These are phyloP conservation scores for Ptychodera flava DNA, from an alignment of 35 echinoderm and acorn worm genomes.

Conservation along the genomic window DNA sequence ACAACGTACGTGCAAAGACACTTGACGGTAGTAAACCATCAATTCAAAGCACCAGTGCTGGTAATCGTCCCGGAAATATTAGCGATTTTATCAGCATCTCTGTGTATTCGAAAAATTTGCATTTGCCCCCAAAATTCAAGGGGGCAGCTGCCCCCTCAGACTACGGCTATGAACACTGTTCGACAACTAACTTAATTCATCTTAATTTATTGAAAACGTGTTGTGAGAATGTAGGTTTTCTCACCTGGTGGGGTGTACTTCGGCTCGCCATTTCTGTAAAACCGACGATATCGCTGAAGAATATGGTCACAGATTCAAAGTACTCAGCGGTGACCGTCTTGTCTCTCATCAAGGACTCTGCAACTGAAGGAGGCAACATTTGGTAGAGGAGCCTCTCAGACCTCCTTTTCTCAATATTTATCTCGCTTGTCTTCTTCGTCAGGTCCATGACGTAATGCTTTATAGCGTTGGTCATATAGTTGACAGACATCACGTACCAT, in stretches of 20 bases:
- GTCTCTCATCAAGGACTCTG: background rate
- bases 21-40: too few relatives aligned
- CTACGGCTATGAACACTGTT: too few relatives aligned
- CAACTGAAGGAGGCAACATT: background rate
- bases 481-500: background rate
- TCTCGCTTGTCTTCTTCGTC: background rate
- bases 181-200: background rate
- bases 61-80: too few relatives aligned
- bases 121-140: too few relatives aligned
- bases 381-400: background rate
- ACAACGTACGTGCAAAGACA: too few relatives aligned
- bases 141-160: too few relatives aligned
- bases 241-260: slow-evolving; percentile 38
- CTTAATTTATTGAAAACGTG: too few relatives aligned
- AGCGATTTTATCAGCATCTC: too few relatives aligned
- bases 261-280: background rate
- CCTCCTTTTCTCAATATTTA: background rate
- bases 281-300: background rate
- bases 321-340: background rate
- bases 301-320: background rate
- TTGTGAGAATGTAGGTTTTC: too few relatives aligned
- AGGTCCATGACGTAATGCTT: slow-evolving; percentile 33
- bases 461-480: slow-evolving; percentile 5
- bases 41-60: too few relatives aligned
- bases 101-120: too few relatives aligned